Conservation (phyloP, 2,888 invertebrate genomes). For the Ectobius pallidus region DNA sequence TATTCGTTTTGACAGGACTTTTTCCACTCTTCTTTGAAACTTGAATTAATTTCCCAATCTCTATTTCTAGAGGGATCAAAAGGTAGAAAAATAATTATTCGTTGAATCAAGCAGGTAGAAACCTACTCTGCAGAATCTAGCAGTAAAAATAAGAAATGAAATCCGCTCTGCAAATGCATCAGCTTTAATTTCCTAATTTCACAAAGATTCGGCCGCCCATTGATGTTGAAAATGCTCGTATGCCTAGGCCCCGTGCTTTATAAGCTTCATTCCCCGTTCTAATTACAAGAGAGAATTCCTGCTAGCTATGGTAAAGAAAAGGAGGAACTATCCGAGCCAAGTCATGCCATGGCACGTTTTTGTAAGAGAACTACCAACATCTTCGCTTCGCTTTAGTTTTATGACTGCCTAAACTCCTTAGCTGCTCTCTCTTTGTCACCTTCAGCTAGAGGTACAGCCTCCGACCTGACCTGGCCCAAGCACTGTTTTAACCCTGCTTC, state of each 20-base stretch:
- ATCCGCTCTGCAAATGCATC: not conserved
- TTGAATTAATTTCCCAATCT: no score
- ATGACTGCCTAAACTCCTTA: constrained; percentile 26
- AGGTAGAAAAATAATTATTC: no score
- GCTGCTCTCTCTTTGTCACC: constrained; percentile 2
- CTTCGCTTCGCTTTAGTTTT: constrained; percentile 19
- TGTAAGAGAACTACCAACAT: constrained; percentile 3
- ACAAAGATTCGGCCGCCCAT: constrained; percentile 12
- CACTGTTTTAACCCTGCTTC: no score
- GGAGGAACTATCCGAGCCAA: no score
- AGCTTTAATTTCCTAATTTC: constrained; percentile 27
- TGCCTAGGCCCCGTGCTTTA: not conserved
- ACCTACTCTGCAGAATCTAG: not conserved
- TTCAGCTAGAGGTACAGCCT: not conserved
- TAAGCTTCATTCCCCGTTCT: constrained; percentile 18
- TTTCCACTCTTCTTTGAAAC: no score
- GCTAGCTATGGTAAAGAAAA: not conserved
- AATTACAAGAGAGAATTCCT: constrained; percentile 24
- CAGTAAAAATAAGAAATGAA: not conserved
- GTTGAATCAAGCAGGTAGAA: not conserved
- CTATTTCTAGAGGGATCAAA: no score
- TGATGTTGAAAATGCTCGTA: constrained; percentile 19
- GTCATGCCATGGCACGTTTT: not conserved
- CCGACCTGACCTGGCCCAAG: not conserved
- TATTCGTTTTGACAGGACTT: no score